phyloP scores from a whole-genome alignment of 1,140 invertebrate species.

The Formica exsecta region DNA sequence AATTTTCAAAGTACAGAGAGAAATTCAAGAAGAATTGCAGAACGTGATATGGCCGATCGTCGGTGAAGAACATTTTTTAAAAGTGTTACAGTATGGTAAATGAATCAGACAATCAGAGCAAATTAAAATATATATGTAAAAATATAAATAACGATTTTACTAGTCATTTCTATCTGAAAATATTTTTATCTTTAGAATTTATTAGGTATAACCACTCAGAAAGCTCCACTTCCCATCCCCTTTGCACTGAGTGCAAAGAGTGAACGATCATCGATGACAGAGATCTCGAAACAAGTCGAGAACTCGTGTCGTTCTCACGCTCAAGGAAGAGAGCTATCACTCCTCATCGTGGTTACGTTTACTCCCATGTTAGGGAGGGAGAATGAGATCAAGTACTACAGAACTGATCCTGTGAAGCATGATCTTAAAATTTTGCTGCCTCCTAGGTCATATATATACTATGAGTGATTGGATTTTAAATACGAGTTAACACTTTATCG shows the following conservation, averaged over 20 bases:
- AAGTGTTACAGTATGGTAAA: too few relatives aligned
- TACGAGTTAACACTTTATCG: constrained; percentile 19
- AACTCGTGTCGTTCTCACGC: too few relatives aligned
- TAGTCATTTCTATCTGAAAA: too few relatives aligned
- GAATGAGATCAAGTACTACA: constrained; percentile 86
- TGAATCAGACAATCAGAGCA: too few relatives aligned
- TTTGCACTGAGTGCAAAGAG: constrained; percentile 71
- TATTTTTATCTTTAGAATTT: too few relatives aligned
- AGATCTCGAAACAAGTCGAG: constrained; percentile 54
- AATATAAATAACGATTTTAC: too few relatives aligned
- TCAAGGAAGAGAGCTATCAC: too few relatives aligned
- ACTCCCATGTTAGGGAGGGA: constrained; percentile 82
- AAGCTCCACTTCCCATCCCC: constrained; percentile 79
- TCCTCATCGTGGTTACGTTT: constrained; percentile 85
- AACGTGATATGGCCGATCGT: too few relatives aligned
- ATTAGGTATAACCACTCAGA: constrained; percentile 82
- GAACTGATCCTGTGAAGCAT: constrained; percentile 88
- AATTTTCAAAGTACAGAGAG: too few relatives aligned
- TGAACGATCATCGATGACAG: constrained; percentile 87
- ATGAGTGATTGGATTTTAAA: fast-evolving
- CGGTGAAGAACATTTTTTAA: too few relatives aligned
- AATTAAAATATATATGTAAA: too few relatives aligned
- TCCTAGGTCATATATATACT: not conserved
- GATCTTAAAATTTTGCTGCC: constrained; percentile 79
- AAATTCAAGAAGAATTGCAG: too few relatives aligned